Percentiles rank a stretch among this genome's conserved stretches.
Evolutionary conservation across 2,797 vertebrate genomes (phyloP).

Genomic region (Anomalospiza imberbis): DNA sequence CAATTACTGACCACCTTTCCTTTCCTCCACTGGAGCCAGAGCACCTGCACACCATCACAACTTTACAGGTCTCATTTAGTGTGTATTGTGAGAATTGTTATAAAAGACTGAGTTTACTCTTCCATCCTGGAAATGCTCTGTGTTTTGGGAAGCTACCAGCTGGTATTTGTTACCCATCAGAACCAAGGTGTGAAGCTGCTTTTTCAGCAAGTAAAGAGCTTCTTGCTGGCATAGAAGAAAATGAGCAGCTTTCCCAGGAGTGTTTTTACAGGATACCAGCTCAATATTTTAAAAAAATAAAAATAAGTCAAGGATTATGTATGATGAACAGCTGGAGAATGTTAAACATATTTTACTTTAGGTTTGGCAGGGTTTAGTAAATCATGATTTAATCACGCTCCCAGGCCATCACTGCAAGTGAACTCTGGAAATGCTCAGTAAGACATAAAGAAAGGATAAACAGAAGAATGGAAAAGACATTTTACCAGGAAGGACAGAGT

Average conservation of each 20-base stretch:
- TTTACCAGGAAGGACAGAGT: slow-evolving; percentile 46
- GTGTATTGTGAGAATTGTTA: background rate
- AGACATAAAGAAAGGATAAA: slow-evolving; percentile 43
- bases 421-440: slow-evolving; percentile 63
- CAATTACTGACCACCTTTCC: background rate
- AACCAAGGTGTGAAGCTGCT: slow-evolving; percentile 20
- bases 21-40: background rate
- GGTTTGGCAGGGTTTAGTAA: slow-evolving; percentile 66
- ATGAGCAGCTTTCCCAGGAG: slow-evolving; percentile 8
- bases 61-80: background rate
- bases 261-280: slow-evolving; percentile 17
- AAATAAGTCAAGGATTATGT: slow-evolving; percentile 46
- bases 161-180: slow-evolving; percentile 1
- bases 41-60: background rate
- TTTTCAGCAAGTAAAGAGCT: background rate
- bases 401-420: slow-evolving; percentile 44
- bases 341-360: slow-evolving; percentile 66
- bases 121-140: background rate
- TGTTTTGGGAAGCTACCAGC: background rate
- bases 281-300: slow-evolving; percentile 30
- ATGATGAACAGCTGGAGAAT: slow-evolving; percentile 70
- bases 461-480: slow-evolving; percentile 50
- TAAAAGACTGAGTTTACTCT: background rate
- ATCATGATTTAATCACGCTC: slow-evolving; percentile 62
- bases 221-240: slow-evolving; percentile 14